Evolutionary conservation across 2,113 vertebrate genomes (phyloP), one percentile per base, ranked within the genome.

Genomic region (Oxyura jamaicensis): DNA sequence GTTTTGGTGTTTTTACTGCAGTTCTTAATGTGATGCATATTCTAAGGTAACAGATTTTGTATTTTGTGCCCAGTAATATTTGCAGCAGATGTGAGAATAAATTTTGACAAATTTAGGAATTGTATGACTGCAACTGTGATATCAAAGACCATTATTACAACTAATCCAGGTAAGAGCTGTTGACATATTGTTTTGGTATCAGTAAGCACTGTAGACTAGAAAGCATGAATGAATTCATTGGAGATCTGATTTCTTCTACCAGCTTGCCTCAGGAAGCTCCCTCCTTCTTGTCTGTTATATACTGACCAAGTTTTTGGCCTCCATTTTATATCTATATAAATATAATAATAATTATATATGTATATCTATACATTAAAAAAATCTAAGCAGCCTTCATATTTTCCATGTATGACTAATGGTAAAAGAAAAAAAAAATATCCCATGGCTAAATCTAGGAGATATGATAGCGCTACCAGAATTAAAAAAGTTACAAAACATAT

Each of bases 81-180:
- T 97, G 98, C 99, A 71, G 97, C 99, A 26, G 99, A 99, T 55
- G 98, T 98, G 69, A 98, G 98, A 97, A 99, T 99, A 93, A 99
- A 96, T 96, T 99, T 99, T 98, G 99, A 99, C 97, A 98, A 98
- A 96, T 99, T 99, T 96, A 98, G 99, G 91, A 98, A 98, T 81
- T 93, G 98, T 93, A 99, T 99, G 99, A 97, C 97, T 86, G 99
- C 99, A 85, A 99, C 98, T 21, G 98, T 99, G 76, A 99, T 98
- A 95, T 99, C 99, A 52, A 99, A 99, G 98, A 99, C 98, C 90
- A 99, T 99, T 89, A 98, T 99, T 83, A 99, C 99, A 74, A 97
- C 99, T 55, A 99, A 99, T 86, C 99, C 99, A 94, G 99, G 99
- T 99, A 98, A 98, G 97, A 94, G 50, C 50, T 77, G 46, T 67